Percentiles rank a stretch among this genome's conserved stretches.
Evolutionary conservation across 2,888 invertebrate species (phyloP).

Genomic region (Andrena minutula): DNA sequence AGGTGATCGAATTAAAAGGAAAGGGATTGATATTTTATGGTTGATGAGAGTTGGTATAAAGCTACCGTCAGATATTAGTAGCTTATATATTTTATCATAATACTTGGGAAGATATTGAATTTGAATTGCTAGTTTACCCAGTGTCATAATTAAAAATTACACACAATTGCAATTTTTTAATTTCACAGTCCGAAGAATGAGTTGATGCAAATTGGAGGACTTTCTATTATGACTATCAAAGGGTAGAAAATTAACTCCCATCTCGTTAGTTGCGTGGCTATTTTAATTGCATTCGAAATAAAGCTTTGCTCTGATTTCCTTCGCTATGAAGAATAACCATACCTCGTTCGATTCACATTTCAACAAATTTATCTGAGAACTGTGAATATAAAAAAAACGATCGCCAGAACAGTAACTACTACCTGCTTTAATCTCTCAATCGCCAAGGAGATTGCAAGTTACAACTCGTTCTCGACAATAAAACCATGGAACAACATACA

Average conservation of each 20-base stretch:
- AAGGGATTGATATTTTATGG: no score
- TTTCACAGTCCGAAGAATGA: not conserved
- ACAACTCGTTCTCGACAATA: not conserved
- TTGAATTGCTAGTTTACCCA: no score
- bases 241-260: slow-evolving; percentile 15
- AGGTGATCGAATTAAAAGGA: no score
- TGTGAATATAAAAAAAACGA: not conserved
- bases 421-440: not conserved
- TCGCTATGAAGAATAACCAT: slow-evolving; percentile 5
- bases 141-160: not conserved
- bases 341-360: not conserved
- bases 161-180: not conserved
- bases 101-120: no score
- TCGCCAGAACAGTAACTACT: not conserved
- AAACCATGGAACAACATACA: not conserved
- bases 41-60: no score
- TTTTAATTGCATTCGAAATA: slow-evolving; percentile 19
- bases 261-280: slow-evolving; percentile 16
- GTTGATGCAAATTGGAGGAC: slow-evolving; percentile 14
- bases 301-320: slow-evolving; percentile 31
- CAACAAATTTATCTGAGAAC: not conserved
- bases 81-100: no score
- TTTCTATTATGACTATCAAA: slow-evolving; percentile 30
- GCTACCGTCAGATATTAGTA: no score
- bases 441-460: not conserved